Base-by-base conservation (phyloP, 2,113 vertebrate species). In the Emydocephalus ijimae region DNA sequence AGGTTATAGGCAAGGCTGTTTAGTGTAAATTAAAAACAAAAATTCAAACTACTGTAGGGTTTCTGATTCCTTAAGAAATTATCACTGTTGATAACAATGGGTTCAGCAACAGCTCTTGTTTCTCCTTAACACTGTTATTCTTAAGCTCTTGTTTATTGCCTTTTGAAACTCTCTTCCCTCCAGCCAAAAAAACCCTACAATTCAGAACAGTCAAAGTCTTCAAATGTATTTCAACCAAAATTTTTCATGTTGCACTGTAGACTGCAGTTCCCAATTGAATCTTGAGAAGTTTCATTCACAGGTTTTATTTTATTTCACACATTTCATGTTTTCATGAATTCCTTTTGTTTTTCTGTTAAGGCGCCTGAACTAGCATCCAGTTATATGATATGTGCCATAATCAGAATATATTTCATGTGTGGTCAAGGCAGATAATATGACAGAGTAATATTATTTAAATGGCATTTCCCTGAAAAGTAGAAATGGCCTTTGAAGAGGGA, bases 71-170 rank as follows among this genome's bases (percentile, higher is more conserved):
- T 94, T 90, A 93, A 95, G 81, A 92, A 89, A 90, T 95, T 14
- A 45, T 93, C 93, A 64, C 86, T 95, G 64, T 92, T 9, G 91
- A 54, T 93, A 91, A 94, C 59, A 95, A 85, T 56, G 74, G 39
- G n/a, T 87, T 64, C 24, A 93, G 92, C 95, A 93, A 92, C 95
- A 95, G 64, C 91, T 93, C 88, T 91, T 57, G 24, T 89, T 87
- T 87, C 81, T 87, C 34, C 34, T 81, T 21, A 21, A 43, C 34
- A 21, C 74, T 81, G 3, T 55, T 9, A 15, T n/a, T 20, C 74
- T 52, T 85, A 54, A 85, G 1, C 74, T 92, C 48, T 89, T 93
- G 87, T 34, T 93, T 85, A 55, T 55, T 91, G 15, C 56, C 69
- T 85, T 34, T 55, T 61, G 14, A 12, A 59, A n/a, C 20, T 88